Evolutionary conservation across 2,797 vertebrate genomes (phyloP), one percentile per base, ranked within the genome.

Genomic region (Eremophila alpestris): DNA sequence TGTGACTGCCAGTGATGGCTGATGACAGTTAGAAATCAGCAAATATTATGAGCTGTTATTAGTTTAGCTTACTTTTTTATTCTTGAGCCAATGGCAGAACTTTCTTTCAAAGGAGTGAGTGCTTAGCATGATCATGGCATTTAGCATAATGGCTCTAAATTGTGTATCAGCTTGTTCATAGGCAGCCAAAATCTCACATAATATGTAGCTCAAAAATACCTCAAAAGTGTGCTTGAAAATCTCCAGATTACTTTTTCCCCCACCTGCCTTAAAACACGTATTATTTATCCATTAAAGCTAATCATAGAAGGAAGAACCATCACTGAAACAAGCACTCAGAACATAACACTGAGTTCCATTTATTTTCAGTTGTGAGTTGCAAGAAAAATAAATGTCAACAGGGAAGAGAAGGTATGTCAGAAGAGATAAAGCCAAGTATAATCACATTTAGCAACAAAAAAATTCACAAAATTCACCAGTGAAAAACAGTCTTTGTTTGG

Each of bases 401-500:
- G 18, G 48, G 24, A 79, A 67, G 68, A 65, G 30, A 96, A 74
- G 13, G 41, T 67, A 68, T 19, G 19, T 62, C 59, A 16, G 75
- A 54, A 83, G 86, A 96, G 69, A 95, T 54, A 77, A 94, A 96
- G 60, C 68, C 55, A 80, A 96, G 45, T 34, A 76, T 67, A 74
- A 65, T 90, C 85, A 91, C 45, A 89, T 52, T 75, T 77, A 88
- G 54, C 1, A 6, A 12, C 59, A 69, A 87, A 88, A 94, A 93
- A 82, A 89, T 65, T 88, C 71, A 88, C 30, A 79, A 96, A 94
- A 93, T 85, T 64, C 80, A 97, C 82, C 80, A 91, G 80, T 68
- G 85, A 91, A 96, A 96, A 93, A 83, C 85, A 77, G 63, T 54
- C 45, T 87, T 78, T 97, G 73, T 86, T 94, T 94, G 69, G 82